Evolutionary conservation across 2,113 vertebrate species (phyloP).

Genomic region (Tapirus terrestris): DNA sequence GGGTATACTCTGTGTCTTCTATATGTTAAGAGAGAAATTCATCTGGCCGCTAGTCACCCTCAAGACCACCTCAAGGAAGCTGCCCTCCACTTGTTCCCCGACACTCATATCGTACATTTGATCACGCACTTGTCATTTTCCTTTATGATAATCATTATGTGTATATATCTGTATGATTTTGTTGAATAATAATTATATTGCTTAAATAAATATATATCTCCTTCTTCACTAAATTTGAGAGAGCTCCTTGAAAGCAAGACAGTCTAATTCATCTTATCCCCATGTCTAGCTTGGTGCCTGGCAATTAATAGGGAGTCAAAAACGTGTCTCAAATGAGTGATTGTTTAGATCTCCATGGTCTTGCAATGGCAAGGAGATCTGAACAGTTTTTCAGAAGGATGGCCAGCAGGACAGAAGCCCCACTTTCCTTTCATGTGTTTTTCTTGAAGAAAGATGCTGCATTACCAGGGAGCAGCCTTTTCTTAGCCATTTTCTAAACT

Average conservation of each 20-base stretch:
- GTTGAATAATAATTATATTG: neutral
- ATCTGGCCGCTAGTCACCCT: neutral
- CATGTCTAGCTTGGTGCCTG: neutral
- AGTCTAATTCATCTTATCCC: neutral
- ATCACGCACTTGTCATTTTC: neutral
- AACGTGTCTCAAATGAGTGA: neutral
- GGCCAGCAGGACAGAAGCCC: neutral
- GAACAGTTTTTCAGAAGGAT: constrained; percentile 22
- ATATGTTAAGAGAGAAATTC: neutral
- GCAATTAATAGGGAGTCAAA: neutral
- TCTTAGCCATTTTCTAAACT: constrained; percentile 36
- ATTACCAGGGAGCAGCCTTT: neutral
- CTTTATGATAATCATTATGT: neutral
- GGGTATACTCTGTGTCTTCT: neutral
- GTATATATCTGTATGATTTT: neutral
- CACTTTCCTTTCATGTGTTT: neutral
- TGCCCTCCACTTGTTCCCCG: neutral
- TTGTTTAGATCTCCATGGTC: neutral
- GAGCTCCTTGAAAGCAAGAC: neutral
- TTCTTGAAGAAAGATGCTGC: constrained; percentile 25
- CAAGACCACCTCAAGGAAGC: neutral
- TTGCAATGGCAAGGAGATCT: neutral
- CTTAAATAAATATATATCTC: neutral
- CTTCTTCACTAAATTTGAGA: constrained; percentile 27
- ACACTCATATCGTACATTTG: neutral